Conservation (phyloP, 2,797 vertebrate genomes). For the Lycodopsis pacificus region DNA sequence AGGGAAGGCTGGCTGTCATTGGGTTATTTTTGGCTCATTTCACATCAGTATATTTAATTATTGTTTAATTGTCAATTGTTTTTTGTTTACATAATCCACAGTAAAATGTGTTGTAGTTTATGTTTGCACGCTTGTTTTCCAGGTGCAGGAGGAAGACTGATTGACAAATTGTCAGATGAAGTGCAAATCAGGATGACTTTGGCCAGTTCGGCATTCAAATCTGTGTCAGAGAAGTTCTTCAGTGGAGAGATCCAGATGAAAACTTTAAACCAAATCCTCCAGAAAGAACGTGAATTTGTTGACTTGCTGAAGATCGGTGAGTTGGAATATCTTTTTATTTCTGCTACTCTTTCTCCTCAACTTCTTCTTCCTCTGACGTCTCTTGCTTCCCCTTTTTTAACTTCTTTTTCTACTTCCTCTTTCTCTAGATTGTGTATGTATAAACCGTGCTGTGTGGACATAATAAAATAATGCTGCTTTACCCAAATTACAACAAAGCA, state of each 20-base stretch:
- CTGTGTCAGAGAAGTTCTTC: conserved; percentile 44
- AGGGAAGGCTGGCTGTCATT: background rate
- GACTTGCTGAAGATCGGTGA: conserved; percentile 51
- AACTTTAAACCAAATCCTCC: conserved; percentile 32
- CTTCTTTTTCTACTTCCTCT: background rate
- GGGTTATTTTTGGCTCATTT: background rate
- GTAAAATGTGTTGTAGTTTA: background rate
- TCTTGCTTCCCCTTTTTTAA: background rate
- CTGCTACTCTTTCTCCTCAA: background rate
- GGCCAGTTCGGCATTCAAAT: conserved; percentile 40
- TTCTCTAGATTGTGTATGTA: background rate
- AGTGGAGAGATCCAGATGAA: conserved; percentile 54
- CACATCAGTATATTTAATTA: background rate
- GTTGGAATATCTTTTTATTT: background rate
- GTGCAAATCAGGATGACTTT: conserved; percentile 15
- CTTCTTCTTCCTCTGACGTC: background rate
- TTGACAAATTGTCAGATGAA: conserved; percentile 28
- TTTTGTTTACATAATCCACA: background rate
- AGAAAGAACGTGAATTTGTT: conserved; percentile 10
- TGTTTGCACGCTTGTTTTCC: conserved; percentile 4
- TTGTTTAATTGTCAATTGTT: background rate
- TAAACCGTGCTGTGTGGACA: background rate
- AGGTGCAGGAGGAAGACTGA: background rate
- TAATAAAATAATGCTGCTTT: too few species aligned
- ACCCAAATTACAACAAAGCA: too few species aligned